Base-by-base conservation (phyloP, 2,888 invertebrate genomes). In the Bibio marci region DNA sequence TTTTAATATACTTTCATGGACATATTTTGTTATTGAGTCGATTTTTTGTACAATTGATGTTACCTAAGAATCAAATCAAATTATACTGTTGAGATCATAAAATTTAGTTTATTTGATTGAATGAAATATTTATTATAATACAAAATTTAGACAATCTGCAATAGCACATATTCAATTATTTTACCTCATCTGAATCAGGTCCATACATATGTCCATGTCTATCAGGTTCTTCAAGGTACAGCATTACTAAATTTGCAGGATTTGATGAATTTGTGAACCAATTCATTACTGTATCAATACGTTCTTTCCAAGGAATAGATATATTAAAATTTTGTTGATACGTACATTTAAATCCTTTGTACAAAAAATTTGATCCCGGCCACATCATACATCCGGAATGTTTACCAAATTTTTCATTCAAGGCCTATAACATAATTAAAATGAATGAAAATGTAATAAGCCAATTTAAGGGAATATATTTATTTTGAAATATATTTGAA, bases 161-260 rank as follows among this genome's bases (percentile, higher is more conserved):
- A 22, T 6, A 22, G 8, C 4, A 22, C 4, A 22, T 22, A 22
- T 22, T 17, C 17, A 38, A 27, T 6, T 22, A 22, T 13, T 4
- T 25, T 35, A 63, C 55, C 34, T 46, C 45, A 12, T 49, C 38
- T 3, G 63, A 60, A 35, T 71, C 62, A 5, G 71, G 70, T 1
- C 76, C 80, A 50, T 61, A 67, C 0, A 50, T 54, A 55, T 82
- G 81, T 1, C 71, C 74, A 41, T 63, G 57, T 11, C 58, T 58
- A 56, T 81, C 82, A 1, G 81, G 81, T 49, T 80, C 73, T 47
- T 77, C 73, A 48, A 76, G 70, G 51, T 81, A 81, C 31, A 78
- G 40, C 57, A 76, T 63, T 2, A 75, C 71, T 38, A 81, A 59
- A 59, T 81, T 80, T 1, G 76, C 73, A 10, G 79, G 78, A n/a